Percentiles rank a stretch among this genome's conserved stretches.
Conservation (phyloP, 2,888 invertebrate species). For the Acleris emargana region DNA sequence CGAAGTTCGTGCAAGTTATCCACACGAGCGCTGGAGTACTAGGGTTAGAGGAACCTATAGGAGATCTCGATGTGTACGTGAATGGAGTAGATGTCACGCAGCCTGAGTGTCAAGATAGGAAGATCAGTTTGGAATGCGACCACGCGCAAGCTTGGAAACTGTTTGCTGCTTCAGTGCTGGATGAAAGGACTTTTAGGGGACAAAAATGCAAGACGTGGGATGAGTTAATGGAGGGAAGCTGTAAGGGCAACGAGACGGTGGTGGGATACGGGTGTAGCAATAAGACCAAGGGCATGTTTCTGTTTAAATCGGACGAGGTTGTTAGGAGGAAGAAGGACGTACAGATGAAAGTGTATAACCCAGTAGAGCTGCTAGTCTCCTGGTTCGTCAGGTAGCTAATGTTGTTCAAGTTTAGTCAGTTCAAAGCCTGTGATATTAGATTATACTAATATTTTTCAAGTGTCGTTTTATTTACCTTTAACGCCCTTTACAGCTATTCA, state of each 20-base stretch:
- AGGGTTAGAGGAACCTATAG: conserved; percentile 64
- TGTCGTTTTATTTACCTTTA: conserved; percentile 3
- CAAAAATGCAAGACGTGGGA: conserved; percentile 58
- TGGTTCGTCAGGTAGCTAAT: conserved; percentile 18
- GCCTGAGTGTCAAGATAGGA: conserved; percentile 62
- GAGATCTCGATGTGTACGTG: conserved; percentile 71
- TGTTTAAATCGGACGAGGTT: conserved; percentile 56
- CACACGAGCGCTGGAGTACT: conserved; percentile 71
- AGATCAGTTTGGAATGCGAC: conserved; percentile 67
- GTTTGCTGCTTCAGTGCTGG: conserved; percentile 57
- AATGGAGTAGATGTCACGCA: conserved; percentile 67
- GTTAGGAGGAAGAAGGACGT: conserved; percentile 38
- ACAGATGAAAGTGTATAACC: conserved; percentile 51
- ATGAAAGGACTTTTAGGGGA: conserved; percentile 51
- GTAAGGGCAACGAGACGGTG: conserved; percentile 54
- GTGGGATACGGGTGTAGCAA: conserved; percentile 59
- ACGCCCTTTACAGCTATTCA: no score
- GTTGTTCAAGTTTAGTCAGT: conserved; percentile 5
- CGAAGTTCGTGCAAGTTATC: conserved; percentile 69
- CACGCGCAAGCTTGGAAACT: conserved; percentile 70
- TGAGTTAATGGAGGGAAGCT: conserved; percentile 53
- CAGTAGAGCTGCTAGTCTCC: conserved; percentile 49
- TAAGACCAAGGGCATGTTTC: conserved; percentile 55
- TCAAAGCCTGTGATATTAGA: conserved; percentile 55
- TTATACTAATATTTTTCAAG: conserved; percentile 16